These are phyloP conservation scores for Octopus sinensis DNA, from an alignment of 1,140 invertebrate genomes.

Conservation along the genomic window DNA sequence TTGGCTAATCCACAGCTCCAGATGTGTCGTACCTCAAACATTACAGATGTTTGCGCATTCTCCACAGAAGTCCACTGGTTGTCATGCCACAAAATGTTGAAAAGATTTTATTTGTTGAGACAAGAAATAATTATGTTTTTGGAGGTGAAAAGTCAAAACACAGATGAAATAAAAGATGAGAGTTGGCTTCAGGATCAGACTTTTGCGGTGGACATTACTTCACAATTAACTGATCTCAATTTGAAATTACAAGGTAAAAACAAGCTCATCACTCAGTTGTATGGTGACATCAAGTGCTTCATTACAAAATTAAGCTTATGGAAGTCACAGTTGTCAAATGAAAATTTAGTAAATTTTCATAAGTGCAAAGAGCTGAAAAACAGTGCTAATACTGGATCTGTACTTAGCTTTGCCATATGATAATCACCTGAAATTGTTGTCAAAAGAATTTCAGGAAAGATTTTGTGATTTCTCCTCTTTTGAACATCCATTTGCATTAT, in stretches of 20 bases:
- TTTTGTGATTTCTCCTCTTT: slow-evolving; percentile 24
- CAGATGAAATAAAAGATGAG: slow-evolving; percentile 25
- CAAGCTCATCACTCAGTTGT: slow-evolving; percentile 24
- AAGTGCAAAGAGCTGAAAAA: slow-evolving; percentile 20
- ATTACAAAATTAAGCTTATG: slow-evolving; percentile 22
- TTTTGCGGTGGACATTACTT: slow-evolving; percentile 19
- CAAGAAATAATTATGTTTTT: slow-evolving; percentile 22
- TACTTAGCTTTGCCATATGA: slow-evolving; percentile 23
- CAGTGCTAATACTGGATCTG: slow-evolving; percentile 11
- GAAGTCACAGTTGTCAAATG: slow-evolving; percentile 22
- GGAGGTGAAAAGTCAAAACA: slow-evolving; percentile 19
- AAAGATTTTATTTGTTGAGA: slow-evolving; percentile 15
- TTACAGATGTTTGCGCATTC: too few relatives aligned
- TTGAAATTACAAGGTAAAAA: slow-evolving; percentile 16
- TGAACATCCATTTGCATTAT: slow-evolving; percentile 21
- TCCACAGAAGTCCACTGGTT: background rate
- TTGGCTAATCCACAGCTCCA: too few relatives aligned
- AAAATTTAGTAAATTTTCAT: slow-evolving; percentile 24
- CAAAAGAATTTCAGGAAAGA: slow-evolving; percentile 22
- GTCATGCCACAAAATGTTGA: slow-evolving; percentile 8
- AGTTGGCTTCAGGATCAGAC: slow-evolving; percentile 20
- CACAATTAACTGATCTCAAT: slow-evolving; percentile 22
- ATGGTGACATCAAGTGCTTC: slow-evolving; percentile 21
- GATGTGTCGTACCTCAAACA: too few relatives aligned
- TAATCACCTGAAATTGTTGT: slow-evolving; percentile 16